These are phyloP conservation scores for Lasioglossum figueresi DNA, from an alignment of 2,888 invertebrate species.

Conservation along the genomic window DNA sequence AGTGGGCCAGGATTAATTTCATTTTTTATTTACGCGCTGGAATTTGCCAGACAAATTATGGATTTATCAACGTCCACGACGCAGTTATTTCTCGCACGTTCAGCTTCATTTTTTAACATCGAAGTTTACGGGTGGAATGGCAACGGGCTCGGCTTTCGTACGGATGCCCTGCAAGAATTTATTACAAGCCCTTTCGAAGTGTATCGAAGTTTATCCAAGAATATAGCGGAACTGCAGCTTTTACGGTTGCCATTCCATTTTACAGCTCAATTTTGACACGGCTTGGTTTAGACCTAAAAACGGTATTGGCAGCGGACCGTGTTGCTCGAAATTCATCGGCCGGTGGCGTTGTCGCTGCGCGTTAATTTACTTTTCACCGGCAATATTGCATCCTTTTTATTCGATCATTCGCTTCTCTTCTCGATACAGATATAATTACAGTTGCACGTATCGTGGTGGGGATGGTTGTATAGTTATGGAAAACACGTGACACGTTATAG, in stretches of 20 bases:
- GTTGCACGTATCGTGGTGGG: neutral
- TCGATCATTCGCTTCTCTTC: neutral
- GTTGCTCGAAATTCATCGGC: slow-evolving; percentile 8
- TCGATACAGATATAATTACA: neutral
- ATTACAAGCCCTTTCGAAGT: slow-evolving; percentile 34
- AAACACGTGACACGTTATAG: neutral
- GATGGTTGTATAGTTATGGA: neutral
- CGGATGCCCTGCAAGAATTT: slow-evolving; percentile 33
- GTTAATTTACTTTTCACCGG: neutral
- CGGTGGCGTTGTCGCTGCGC: neutral
- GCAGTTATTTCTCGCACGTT: neutral
- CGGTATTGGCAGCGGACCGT: neutral
- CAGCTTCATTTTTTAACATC: slow-evolving; percentile 13
- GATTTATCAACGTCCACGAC: neutral
- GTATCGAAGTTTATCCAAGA: slow-evolving; percentile 38
- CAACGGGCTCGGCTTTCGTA: neutral
- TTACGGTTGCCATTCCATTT: slow-evolving; percentile 42
- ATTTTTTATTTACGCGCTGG: slow-evolving; percentile 3
- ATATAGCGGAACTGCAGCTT: slow-evolving; percentile 29
- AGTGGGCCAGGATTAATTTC: slow-evolving; percentile 7
- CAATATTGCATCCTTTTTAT: neutral
- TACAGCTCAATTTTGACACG: slow-evolving; percentile 41
- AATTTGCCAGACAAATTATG: neutral
- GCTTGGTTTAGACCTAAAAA: slow-evolving; percentile 33
- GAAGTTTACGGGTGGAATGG: neutral